Percentiles rank a stretch among this genome's conserved stretches.
phyloP scores from a whole-genome alignment of 2,113 vertebrate species.

The Ornithorhynchus anatinus region DNA sequence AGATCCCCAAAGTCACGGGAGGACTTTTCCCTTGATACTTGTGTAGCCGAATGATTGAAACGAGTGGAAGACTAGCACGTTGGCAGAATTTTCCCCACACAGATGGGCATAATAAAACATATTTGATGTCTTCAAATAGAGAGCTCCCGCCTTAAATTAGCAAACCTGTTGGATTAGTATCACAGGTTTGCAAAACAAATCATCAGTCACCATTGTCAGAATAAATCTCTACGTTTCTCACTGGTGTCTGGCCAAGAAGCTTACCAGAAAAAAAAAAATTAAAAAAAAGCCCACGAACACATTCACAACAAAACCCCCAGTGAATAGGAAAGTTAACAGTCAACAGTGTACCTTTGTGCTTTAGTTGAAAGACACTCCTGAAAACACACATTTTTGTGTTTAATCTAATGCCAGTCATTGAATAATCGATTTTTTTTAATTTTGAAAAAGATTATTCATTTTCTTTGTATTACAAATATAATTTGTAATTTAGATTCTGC shows the following conservation, averaged over 20 bases:
- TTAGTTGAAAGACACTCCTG: not conserved
- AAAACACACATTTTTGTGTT: not conserved
- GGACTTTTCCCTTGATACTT: constrained; percentile 12
- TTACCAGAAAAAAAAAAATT: not conserved
- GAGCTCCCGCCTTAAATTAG: constrained; percentile 17
- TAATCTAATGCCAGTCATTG: not conserved
- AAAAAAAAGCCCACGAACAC: too few relatives aligned
- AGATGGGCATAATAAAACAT: constrained; percentile 38
- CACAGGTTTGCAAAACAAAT: constrained; percentile 44
- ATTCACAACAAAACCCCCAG: not conserved
- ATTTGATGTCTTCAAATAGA: constrained; percentile 37
- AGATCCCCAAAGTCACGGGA: not conserved
- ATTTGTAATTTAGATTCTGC: not conserved
- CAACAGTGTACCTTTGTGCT: not conserved
- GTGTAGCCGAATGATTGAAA: constrained; percentile 49
- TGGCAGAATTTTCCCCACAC: constrained; percentile 27
- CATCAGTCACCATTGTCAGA: constrained; percentile 6
- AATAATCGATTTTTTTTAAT: not conserved
- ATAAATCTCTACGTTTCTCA: not conserved
- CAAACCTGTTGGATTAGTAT: constrained; percentile 10
- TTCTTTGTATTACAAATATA: not conserved
- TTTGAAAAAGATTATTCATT: not conserved
- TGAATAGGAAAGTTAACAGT: not conserved
- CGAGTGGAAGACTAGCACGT: constrained; percentile 19
- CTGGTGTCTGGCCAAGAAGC: not conserved